These are phyloP conservation scores for Brachypterus glaber DNA, from an alignment of 2,888 invertebrate species.

Conservation along the genomic window DNA sequence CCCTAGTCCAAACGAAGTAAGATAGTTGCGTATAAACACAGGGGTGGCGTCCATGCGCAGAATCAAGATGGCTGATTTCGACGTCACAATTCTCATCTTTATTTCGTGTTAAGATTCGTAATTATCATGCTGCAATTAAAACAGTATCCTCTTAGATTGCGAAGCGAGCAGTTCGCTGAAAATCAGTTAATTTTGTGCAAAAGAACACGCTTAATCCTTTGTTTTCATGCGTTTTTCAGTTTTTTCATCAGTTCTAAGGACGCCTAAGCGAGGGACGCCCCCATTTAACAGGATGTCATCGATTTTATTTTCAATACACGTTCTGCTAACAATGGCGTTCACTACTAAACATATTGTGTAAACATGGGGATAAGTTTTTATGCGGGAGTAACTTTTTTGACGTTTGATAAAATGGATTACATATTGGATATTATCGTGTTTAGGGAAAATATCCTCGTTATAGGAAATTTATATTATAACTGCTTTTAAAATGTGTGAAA, in stretches of 20 bases:
- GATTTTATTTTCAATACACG: conserved; percentile 30
- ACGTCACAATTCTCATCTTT: conserved; percentile 24
- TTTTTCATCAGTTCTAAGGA: too few relatives aligned
- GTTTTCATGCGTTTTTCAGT: conserved; percentile 5
- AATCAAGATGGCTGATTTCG: conserved; percentile 37
- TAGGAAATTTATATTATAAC: too few relatives aligned
- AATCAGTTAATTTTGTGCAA: too few relatives aligned
- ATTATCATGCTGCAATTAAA: too few relatives aligned
- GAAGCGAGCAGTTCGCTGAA: too few relatives aligned
- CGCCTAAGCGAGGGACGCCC: conserved; percentile 19
- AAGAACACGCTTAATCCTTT: too few relatives aligned
- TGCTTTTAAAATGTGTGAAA: too few relatives aligned
- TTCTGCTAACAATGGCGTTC: conserved; percentile 25
- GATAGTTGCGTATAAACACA: conserved; percentile 30
- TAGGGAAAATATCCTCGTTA: too few relatives aligned
- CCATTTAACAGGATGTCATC: conserved; percentile 23
- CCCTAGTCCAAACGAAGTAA: too few relatives aligned
- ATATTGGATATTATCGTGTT: too few relatives aligned
- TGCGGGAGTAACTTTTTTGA: background rate
- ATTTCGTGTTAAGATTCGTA: conserved; percentile 31
- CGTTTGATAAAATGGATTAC: conserved; percentile 1
- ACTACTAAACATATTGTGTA: conserved; percentile 14
- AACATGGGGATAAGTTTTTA: conserved; percentile 11
- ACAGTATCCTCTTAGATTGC: too few relatives aligned
- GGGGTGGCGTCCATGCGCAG: conserved; percentile 30